A percentile compares a stretch with the other conserved stretches of the same genome.
These are phyloP conservation scores for Drosophila rubida DNA, from an alignment of 2,888 invertebrate genomes.

Conservation along the genomic window DNA sequence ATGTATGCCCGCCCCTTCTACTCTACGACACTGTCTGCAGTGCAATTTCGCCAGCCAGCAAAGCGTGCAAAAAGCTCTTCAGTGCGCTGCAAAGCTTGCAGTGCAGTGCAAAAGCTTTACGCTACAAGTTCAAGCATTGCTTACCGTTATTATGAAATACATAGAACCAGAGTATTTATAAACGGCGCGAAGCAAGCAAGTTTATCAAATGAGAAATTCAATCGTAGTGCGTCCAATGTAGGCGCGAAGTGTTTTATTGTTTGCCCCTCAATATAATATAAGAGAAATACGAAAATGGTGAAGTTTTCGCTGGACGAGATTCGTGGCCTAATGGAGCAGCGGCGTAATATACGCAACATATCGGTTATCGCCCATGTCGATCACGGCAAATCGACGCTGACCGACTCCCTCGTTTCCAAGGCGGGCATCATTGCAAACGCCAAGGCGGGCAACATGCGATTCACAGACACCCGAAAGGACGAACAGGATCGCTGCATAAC, in stretches of 20 bases:
- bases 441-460: conserved; percentile 97
- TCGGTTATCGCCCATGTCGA: conserved; percentile 99
- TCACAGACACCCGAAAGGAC: conserved; percentile 99
- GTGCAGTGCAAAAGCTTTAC: conserved; percentile 12
- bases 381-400: conserved; percentile 99
- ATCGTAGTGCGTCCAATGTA: conserved; percentile 31
- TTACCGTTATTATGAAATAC: conserved; percentile 39
- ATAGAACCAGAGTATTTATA: conserved; percentile 23
- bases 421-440: conserved; percentile 99
- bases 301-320: conserved; percentile 91
- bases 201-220: not conserved
- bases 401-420: conserved; percentile 99
- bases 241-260: conserved; percentile 8
- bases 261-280: conserved; percentile 1
- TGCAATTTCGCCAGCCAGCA: conserved; percentile 20
- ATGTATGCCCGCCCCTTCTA: not conserved
- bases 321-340: conserved; percentile 99
- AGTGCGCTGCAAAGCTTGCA: not conserved
- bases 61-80: conserved; percentile 13
- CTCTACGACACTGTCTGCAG: conserved; percentile 5
- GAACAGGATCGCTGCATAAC: conserved; percentile 99
- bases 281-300: conserved; percentile 30
- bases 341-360: conserved; percentile 99
- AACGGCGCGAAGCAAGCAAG: not conserved
- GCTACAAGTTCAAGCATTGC: not conserved